These are phyloP conservation scores for Hoplostethus atlanticus DNA, from an alignment of 2,797 vertebrate genomes.

Conservation along the genomic window DNA sequence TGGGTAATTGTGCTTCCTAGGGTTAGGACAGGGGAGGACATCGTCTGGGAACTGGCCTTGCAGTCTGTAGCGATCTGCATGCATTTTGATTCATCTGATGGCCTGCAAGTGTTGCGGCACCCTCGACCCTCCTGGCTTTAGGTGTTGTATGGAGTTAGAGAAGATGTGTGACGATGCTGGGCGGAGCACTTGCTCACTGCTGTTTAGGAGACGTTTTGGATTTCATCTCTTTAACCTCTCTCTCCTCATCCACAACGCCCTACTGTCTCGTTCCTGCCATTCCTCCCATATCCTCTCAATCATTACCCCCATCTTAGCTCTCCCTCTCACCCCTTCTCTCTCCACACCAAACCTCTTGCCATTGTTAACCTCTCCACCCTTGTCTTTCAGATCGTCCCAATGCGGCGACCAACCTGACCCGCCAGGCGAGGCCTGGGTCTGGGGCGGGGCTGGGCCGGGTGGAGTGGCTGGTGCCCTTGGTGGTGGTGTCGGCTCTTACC, in stretches of 20 bases:
- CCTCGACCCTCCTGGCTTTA: neutral
- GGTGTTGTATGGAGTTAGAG: neutral
- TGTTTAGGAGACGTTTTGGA: no score
- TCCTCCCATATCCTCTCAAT: neutral
- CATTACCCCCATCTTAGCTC: neutral
- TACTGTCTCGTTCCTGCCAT: no score
- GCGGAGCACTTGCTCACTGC: no score
- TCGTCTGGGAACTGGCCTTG: neutral
- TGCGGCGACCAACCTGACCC: slow-evolving; percentile 86
- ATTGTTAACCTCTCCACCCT: neutral
- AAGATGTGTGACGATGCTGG: no score
- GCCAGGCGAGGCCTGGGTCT: slow-evolving; percentile 71
- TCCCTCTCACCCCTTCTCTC: neutral
- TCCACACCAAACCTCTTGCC: neutral
- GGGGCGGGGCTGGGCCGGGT: slow-evolving; percentile 83
- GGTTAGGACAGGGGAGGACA: neutral
- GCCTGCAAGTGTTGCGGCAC: neutral
- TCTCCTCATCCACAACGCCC: no score
- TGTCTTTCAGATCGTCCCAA: slow-evolving; percentile 84
- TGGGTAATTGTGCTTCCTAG: slow-evolving; percentile 4
- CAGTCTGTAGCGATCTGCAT: slow-evolving; percentile 4
- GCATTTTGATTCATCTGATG: slow-evolving; percentile 7
- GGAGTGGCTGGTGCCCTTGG: slow-evolving; percentile 94
- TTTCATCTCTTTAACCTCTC: neutral
- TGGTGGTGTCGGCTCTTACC: slow-evolving; percentile 92